Conservation (phyloP, 2,888 invertebrate genomes). For the Hartigia nigra region DNA sequence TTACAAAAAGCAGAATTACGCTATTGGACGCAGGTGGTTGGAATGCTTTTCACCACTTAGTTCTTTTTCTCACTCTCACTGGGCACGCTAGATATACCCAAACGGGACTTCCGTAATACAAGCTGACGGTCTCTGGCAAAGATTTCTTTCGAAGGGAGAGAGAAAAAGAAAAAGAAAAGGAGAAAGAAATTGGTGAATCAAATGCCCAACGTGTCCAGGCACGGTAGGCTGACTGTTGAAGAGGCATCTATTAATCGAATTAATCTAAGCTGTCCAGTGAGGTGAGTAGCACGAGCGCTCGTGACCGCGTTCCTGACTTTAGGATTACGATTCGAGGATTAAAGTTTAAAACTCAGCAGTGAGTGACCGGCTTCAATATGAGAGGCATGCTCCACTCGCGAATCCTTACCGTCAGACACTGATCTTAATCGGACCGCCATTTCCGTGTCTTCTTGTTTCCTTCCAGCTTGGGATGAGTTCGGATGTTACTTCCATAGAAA, state of each 20-base stretch:
- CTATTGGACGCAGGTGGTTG: conserved; percentile 49
- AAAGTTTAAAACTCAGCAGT: conserved; percentile 28
- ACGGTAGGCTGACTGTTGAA: conserved; percentile 4
- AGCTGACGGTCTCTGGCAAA: neutral
- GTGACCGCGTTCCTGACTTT: conserved; percentile 58
- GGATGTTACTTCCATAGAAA: neutral
- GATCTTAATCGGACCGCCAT: neutral
- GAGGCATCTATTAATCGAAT: conserved; percentile 61
- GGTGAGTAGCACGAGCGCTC: conserved; percentile 54
- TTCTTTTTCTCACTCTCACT: conserved; percentile 4
- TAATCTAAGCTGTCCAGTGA: conserved; percentile 56
- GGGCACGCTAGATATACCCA: neutral
- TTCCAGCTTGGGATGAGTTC: neutral
- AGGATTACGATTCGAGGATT: conserved; percentile 51
- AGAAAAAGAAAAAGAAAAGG: neutral
- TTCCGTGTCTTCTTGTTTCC: neutral
- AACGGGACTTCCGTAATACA: neutral
- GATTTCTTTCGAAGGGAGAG: neutral
- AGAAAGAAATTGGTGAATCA: neutral
- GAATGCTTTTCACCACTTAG: conserved; percentile 45
- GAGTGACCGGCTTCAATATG: conserved; percentile 23
- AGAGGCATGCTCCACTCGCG: neutral
- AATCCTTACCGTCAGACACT: neutral
- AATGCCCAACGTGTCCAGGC: neutral
- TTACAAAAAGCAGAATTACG: conserved; percentile 49